A percentile compares a stretch with the other conserved stretches of the same genome.
Conservation (phyloP, 2,797 vertebrate genomes). For the Esox masquinongy region DNA sequence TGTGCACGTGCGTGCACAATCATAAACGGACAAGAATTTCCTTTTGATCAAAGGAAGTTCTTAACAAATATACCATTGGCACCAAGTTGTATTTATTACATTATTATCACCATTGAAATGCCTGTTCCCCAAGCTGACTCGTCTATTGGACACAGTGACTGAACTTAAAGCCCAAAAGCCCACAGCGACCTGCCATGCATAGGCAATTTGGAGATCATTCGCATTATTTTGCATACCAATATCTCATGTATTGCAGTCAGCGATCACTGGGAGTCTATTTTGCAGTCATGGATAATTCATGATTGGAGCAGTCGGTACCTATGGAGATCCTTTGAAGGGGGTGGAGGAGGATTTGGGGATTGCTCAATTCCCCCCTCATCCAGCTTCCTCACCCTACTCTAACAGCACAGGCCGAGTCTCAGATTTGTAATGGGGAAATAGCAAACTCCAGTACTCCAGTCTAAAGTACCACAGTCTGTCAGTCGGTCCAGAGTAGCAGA, state of each 20-base stretch:
- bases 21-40: neutral
- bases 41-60: constrained; percentile 1
- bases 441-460: neutral
- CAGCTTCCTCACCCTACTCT: neutral
- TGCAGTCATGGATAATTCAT: constrained; percentile 68
- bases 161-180: constrained; percentile 10
- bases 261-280: constrained; percentile 51
- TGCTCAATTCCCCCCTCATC: neutral
- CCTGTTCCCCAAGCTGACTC: neutral
- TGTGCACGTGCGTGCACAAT: neutral
- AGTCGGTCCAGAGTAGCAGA: neutral
- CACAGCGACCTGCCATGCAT: constrained; percentile 30
- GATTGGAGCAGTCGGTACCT: constrained; percentile 48
- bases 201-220: constrained; percentile 51
- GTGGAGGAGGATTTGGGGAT: constrained; percentile 3
- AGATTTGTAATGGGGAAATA: neutral
- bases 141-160: constrained; percentile 8
- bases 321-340: constrained; percentile 54
- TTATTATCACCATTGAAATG: constrained; percentile 1
- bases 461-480: neutral
- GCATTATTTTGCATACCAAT: constrained; percentile 69
- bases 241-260: constrained; percentile 42
- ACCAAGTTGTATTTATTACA: constrained; percentile 4
- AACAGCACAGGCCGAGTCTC: neutral
- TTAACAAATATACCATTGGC: neutral